Evolutionary conservation across 2,113 vertebrate species (phyloP), one percentile per base, ranked within the genome.

Genomic region (Abramis brama): DNA sequence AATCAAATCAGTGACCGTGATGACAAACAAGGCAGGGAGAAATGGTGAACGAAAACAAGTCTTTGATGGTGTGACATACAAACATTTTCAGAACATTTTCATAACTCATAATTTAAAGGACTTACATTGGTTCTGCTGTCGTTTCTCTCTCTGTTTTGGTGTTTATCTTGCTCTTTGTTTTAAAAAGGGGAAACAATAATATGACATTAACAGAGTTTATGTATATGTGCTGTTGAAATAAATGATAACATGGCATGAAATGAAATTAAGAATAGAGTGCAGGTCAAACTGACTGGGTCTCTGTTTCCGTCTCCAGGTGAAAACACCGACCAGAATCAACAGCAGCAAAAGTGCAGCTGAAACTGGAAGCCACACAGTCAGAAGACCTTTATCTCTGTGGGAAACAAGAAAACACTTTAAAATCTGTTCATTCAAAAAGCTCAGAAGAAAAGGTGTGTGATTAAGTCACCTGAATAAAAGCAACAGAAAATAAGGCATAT

Each of bases 251-350:
- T n/a, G 2, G 6, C 6, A 47, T 25, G 2, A 1, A 74, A 5
- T 60, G 0, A n/a, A 78, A 78, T 57, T 6, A 11, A 78, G 23
- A 12, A 5, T 12, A 2, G 13, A 57, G 50, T 52, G 50, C 13
- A 55, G 47, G 5, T 50, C 25, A 6, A 12, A 81, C 79, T 66
- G 8, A 81, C 79, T 5, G 36, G 55, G 4, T 79, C 36, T 62
- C 3, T 4, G 17, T 81, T 19, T 81, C 79, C 9, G 50, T 68
- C n/a, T 82, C 79, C 79, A 82, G 43, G 9, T 82, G 5, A 66
- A 81, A 68, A 82, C 60, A 82, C 1, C 0, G 25, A 50, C 1
- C 17, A 82, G 15, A 68, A 82, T 33, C 10, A 50, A 21, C 27
- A 66, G 2, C 43, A 50, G 36, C 39, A 82, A 25, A 17, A 82